Percentiles rank a stretch among this genome's conserved stretches.
Evolutionary conservation across 2,888 invertebrate species (phyloP).

Genomic region (Drosophila formosana): DNA sequence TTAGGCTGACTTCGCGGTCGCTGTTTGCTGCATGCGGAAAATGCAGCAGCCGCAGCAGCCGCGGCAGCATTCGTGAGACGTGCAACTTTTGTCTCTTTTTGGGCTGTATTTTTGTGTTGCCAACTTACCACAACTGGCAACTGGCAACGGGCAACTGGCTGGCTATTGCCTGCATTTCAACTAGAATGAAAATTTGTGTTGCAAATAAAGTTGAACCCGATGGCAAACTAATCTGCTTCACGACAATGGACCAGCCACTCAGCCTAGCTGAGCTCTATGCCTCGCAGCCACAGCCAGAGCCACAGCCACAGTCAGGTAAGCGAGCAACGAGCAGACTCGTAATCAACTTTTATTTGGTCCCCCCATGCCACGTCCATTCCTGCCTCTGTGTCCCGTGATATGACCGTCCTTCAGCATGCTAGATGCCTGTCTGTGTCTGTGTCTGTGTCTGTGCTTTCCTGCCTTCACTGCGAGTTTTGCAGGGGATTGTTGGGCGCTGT

Average conservation of each 20-base stretch:
- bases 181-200: slow-evolving; percentile 81
- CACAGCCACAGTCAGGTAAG: not conserved
- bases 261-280: slow-evolving; percentile 20
- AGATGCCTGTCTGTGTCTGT: slow-evolving; percentile 68
- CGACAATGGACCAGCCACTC: slow-evolving; percentile 73
- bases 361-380: not conserved
- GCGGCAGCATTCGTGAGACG: slow-evolving; percentile 60
- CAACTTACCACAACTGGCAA: slow-evolving; percentile 11
- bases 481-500: slow-evolving; percentile 54
- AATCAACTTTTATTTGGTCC: slow-evolving; percentile 73
- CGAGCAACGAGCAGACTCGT: slow-evolving; percentile 56
- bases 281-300: slow-evolving; percentile 15
- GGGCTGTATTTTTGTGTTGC: slow-evolving; percentile 27
- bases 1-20: slow-evolving; percentile 64
- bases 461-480: slow-evolving; percentile 53
- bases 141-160: slow-evolving; percentile 42
- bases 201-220: slow-evolving; percentile 82
- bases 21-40: slow-evolving; percentile 58
- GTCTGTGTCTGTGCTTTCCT: slow-evolving; percentile 71
- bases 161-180: slow-evolving; percentile 59
- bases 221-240: slow-evolving; percentile 82
- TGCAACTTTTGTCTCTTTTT: slow-evolving; percentile 52
- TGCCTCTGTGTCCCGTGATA: slow-evolving; percentile 37
- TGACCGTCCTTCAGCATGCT: slow-evolving; percentile 74
- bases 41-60: slow-evolving; percentile 53